phyloP scores from a whole-genome alignment of 2,888 invertebrate genomes.

The Chorisops tibialis region DNA sequence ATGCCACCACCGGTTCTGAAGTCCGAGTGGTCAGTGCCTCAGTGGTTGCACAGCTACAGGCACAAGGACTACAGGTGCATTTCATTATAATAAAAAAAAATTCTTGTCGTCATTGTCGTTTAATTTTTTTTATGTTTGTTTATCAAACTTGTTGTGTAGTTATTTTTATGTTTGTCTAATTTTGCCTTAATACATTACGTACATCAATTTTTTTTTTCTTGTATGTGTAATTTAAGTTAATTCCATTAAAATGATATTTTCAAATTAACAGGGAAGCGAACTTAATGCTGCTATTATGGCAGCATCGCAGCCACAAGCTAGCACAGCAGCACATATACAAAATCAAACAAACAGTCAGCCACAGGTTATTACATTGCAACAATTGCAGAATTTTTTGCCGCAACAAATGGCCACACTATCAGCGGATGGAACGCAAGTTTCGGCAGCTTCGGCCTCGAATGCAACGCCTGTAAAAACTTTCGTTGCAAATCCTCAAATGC shows the following conservation, averaged over 20 bases:
- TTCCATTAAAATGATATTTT: not conserved
- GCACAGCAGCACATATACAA: slow-evolving; percentile 31
- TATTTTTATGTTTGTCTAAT: not conserved
- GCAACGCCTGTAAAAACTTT: slow-evolving; percentile 38
- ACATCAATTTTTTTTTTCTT: not conserved
- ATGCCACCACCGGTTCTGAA: slow-evolving; percentile 36
- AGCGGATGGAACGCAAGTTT: slow-evolving; percentile 30
- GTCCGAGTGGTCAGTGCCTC: slow-evolving; percentile 59
- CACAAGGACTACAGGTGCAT: slow-evolving; percentile 52
- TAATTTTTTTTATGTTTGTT: not conserved
- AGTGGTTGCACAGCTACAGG: slow-evolving; percentile 59
- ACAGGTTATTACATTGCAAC: slow-evolving; percentile 38
- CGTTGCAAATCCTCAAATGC: slow-evolving; percentile 37
- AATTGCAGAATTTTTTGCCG: slow-evolving; percentile 38
- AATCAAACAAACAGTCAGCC: slow-evolving; percentile 33
- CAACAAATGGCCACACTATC: slow-evolving; percentile 36
- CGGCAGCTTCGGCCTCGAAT: slow-evolving; percentile 32
- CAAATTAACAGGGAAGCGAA: slow-evolving; percentile 35
- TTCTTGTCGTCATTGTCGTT: not conserved
- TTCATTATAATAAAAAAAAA: not conserved
- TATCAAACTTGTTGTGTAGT: not conserved
- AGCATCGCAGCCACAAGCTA: slow-evolving; percentile 37
- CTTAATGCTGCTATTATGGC: slow-evolving; percentile 39
- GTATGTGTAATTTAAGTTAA: not conserved
- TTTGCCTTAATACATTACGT: not conserved